Evolutionary conservation across 1,140 invertebrate genomes (phyloP), one percentile per base, ranked within the genome.

Genomic region (Pectinophora gossypiella): DNA sequence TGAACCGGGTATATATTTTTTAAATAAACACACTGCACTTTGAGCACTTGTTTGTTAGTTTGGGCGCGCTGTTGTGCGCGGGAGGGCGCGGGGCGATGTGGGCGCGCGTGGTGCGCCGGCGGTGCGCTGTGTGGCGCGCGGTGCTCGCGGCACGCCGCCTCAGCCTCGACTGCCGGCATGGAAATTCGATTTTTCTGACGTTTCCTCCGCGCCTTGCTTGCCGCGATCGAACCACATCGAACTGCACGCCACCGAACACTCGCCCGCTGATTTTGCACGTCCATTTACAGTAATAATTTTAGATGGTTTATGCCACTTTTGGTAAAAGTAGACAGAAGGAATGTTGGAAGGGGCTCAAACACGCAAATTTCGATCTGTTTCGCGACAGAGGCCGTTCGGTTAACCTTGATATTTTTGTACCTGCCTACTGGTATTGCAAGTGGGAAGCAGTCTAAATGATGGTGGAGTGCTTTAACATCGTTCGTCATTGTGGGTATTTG

Each of bases 171-270:
- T 86, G 83, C 72, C 82, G 79, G 69, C 73, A 74, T 82, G 76
- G 75, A 84, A 85, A 84, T 85, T 85, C 82, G 82, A 85, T 85
- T 85, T 85, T 85, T 83, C 77, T 85, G 79, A 83, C 82, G 75
- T 82, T 81, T 82, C 78, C 80, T 83, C 80, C 80, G 78, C 83
- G 80, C 83, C 80, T 85, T 70, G 74, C 60, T 56, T 61, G 59
- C 72, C 82, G 78, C 51, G 51, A 32, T 32, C 27, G 27, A 32
- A 32, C 27, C 27, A 32, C 27, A 86, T 86, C 80, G 83, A 86
- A 86, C 67, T 82, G 76, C 75, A 85, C 76, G 76, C 67, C 61
- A 79, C 65, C 69, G 65, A 71, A 70, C 56, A 69, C 55, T 58
- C 58, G 59, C 58, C 69, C 56, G 48, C 69, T 78, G 80, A 84